Conservation (phyloP, 2,888 invertebrate species). For the Eilema depressum region DNA sequence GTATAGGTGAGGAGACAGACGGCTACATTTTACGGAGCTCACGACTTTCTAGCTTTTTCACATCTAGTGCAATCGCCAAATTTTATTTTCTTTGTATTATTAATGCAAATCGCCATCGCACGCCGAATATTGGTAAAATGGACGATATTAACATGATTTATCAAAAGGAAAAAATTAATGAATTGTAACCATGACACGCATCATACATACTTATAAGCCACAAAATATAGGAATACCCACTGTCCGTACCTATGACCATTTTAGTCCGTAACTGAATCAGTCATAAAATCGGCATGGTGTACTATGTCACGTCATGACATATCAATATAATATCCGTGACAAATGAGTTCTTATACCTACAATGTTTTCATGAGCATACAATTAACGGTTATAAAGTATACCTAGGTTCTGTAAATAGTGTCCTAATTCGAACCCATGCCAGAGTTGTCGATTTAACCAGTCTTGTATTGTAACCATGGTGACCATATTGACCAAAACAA, state of each 20-base stretch:
- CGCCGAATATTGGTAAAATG: background rate
- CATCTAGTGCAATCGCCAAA: background rate
- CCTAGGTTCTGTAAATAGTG: too few species aligned
- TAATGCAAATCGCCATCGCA: background rate
- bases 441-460: too few species aligned
- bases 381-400: too few species aligned
- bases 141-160: background rate
- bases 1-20: too few species aligned
- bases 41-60: background rate
- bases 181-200: background rate
- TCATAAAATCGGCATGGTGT: conserved; percentile 5
- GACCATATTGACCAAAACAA: background rate
- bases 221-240: conserved; percentile 1
- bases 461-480: too few species aligned
- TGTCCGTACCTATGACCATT: background rate
- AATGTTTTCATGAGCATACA: too few species aligned
- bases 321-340: background rate
- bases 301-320: background rate
- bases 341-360: background rate
- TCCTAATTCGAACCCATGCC: too few species aligned
- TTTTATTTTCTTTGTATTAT: background rate
- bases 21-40: too few species aligned
- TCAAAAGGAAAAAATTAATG: background rate
- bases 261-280: conserved; percentile 13
- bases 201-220: background rate